phyloP scores from a whole-genome alignment of 2,888 invertebrate species.

The Cactoblastis cactorum region DNA sequence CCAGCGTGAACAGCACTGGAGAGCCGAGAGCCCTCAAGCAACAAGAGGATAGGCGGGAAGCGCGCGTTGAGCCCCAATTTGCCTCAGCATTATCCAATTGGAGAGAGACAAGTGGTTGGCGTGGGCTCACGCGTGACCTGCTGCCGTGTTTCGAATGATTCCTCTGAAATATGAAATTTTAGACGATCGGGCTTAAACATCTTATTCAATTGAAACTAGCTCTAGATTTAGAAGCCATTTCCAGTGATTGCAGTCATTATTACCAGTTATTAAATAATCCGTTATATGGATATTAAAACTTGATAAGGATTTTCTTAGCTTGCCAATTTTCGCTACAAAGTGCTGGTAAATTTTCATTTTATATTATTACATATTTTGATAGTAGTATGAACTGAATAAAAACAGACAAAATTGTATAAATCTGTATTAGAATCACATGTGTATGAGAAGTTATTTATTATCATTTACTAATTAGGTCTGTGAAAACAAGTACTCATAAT shows the following conservation, averaged over 20 bases:
- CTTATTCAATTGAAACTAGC: not conserved
- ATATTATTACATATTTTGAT: too few species aligned
- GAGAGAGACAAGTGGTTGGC: conserved; percentile 72
- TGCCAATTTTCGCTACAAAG: too few species aligned
- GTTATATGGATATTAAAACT: too few species aligned
- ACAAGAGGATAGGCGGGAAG: conserved; percentile 47
- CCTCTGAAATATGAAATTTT: not conserved
- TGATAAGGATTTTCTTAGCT: too few species aligned
- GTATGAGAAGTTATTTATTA: not conserved
- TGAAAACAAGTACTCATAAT: conserved; percentile 23
- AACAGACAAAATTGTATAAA: too few species aligned
- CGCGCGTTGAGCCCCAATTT: conserved; percentile 72
- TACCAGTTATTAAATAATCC: not conserved
- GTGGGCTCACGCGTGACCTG: conserved; percentile 75
- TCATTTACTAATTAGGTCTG: conserved; percentile 13
- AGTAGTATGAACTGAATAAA: too few species aligned
- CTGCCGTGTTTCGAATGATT: conserved; percentile 16
- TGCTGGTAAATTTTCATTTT: too few species aligned
- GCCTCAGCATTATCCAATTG: conserved; percentile 72
- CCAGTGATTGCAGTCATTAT: not conserved
- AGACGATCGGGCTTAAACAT: not conserved
- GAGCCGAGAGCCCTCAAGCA: conserved; percentile 59
- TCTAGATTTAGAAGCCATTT: not conserved
- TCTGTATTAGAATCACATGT: not conserved
- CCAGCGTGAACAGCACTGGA: conserved; percentile 35